These are phyloP conservation scores for Euzophera pinguis DNA, from an alignment of 2,888 invertebrate genomes.

Conservation along the genomic window DNA sequence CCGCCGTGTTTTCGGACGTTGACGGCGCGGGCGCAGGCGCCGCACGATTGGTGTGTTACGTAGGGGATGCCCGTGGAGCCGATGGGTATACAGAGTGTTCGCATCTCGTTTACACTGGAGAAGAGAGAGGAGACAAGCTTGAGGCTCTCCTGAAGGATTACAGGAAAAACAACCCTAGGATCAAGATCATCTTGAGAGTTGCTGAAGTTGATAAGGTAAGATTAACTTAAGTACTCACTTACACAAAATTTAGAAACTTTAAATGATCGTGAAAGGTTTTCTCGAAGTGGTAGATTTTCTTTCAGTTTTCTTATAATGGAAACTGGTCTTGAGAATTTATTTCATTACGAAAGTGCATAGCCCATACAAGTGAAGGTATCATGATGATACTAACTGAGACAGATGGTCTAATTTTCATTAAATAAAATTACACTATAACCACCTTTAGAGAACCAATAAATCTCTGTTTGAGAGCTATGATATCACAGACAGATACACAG, in stretches of 20 bases:
- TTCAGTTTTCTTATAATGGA: too few relatives aligned
- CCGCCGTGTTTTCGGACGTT: slow-evolving; percentile 42
- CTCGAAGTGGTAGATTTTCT: too few relatives aligned
- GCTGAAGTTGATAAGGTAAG: slow-evolving; percentile 80
- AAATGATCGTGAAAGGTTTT: too few relatives aligned
- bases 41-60: slow-evolving; percentile 70
- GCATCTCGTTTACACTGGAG: slow-evolving; percentile 71
- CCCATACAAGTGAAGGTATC: too few relatives aligned
- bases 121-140: slow-evolving; percentile 64
- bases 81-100: slow-evolving; percentile 69
- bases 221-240: neutral
- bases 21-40: slow-evolving; percentile 67
- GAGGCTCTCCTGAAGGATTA: slow-evolving; percentile 67
- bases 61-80: slow-evolving; percentile 48
- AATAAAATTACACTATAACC: too few relatives aligned
- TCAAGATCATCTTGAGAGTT: slow-evolving; percentile 78
- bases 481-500: too few relatives aligned
- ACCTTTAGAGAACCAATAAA: too few relatives aligned
- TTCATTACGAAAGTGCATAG: too few relatives aligned
- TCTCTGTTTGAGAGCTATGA: too few relatives aligned
- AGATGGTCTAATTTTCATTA: too few relatives aligned
- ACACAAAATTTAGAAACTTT: neutral
- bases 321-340: too few relatives aligned
- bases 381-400: too few relatives aligned
- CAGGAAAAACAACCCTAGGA: slow-evolving; percentile 65